Evolutionary conservation across 1,140 invertebrate genomes (phyloP).

Genomic region (Drosophila kurseongensis): DNA sequence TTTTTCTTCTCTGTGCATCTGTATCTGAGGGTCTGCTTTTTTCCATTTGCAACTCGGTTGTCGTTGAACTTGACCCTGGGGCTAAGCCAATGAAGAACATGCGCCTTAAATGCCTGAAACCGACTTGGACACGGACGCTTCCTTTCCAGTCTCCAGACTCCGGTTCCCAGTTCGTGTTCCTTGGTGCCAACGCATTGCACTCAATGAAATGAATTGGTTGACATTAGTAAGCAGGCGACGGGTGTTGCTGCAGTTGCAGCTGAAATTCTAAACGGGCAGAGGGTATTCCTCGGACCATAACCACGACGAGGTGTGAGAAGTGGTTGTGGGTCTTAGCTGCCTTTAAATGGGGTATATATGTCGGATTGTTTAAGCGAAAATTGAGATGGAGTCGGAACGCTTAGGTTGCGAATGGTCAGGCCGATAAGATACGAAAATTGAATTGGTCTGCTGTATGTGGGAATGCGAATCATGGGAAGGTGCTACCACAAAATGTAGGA

Average conservation of each 20-base stretch:
- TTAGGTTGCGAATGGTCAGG: conserved; percentile 50
- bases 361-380: conserved; percentile 68
- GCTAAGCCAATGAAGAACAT: conserved; percentile 75
- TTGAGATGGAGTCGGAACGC: conserved; percentile 51
- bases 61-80: conserved; percentile 78
- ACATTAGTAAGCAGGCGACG: conserved; percentile 69
- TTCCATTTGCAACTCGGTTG: conserved; percentile 38
- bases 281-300: conserved; percentile 4
- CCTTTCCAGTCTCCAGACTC: conserved; percentile 19
- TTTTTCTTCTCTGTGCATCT: conserved; percentile 18
- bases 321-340: conserved; percentile 74
- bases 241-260: conserved; percentile 45
- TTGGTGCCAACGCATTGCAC: conserved; percentile 75
- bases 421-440: conserved; percentile 61
- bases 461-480: conserved; percentile 10
- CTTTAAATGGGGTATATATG: conserved; percentile 76
- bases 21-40: conserved; percentile 18
- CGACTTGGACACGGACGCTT: conserved; percentile 36
- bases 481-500: conserved; percentile 27
- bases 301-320: conserved; percentile 63
- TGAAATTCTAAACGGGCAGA: conserved; percentile 67
- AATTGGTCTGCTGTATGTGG: conserved; percentile 20
- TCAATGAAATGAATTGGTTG: conserved; percentile 82
- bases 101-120: conserved; percentile 73
- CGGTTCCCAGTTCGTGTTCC: conserved; percentile 26